These are phyloP conservation scores for Torymus aiolomorphi DNA, from an alignment of 2,888 invertebrate species.

Conservation along the genomic window DNA sequence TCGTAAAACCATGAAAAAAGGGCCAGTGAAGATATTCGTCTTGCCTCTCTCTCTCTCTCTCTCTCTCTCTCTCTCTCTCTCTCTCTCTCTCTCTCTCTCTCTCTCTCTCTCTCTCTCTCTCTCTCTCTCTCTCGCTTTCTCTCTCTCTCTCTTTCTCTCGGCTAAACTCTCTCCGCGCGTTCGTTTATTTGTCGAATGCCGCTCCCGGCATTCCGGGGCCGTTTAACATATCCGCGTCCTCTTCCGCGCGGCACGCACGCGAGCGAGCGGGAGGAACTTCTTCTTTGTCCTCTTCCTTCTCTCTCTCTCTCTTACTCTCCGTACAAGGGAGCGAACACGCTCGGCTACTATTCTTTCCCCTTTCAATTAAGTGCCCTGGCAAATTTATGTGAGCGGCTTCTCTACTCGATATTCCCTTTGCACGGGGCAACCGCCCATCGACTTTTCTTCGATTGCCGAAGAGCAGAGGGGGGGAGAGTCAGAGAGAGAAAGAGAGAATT, in stretches of 20 bases:
- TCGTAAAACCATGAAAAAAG: too few relatives aligned
- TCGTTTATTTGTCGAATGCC: conserved; percentile 70
- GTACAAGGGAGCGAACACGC: conserved; percentile 20
- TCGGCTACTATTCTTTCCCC: conserved; percentile 65
- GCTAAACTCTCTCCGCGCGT: background rate
- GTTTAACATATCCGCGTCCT: conserved; percentile 70
- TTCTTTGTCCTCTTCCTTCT: conserved; percentile 49
- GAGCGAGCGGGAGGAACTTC: conserved; percentile 30
- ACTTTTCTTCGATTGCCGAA: conserved; percentile 7
- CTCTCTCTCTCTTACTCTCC: conserved; percentile 50
- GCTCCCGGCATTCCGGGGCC: conserved; percentile 67
- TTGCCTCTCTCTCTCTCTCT: too few relatives aligned
- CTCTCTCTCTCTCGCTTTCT: too few relatives aligned
- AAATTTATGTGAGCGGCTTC: conserved; percentile 72
- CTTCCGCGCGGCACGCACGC: conserved; percentile 54
- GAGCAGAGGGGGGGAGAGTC: background rate
- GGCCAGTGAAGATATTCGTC: too few relatives aligned
- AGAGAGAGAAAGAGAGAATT: too few relatives aligned
- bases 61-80: too few relatives aligned
- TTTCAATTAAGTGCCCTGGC: conserved; percentile 74
- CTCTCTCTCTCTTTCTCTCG: too few relatives aligned
- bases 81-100: too few relatives aligned
- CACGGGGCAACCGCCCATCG: background rate
- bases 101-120: too few relatives aligned
- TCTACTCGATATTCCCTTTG: conserved; percentile 43